phyloP scores from a whole-genome alignment of 2,888 invertebrate genomes.

The Standfussiana lucernea region DNA sequence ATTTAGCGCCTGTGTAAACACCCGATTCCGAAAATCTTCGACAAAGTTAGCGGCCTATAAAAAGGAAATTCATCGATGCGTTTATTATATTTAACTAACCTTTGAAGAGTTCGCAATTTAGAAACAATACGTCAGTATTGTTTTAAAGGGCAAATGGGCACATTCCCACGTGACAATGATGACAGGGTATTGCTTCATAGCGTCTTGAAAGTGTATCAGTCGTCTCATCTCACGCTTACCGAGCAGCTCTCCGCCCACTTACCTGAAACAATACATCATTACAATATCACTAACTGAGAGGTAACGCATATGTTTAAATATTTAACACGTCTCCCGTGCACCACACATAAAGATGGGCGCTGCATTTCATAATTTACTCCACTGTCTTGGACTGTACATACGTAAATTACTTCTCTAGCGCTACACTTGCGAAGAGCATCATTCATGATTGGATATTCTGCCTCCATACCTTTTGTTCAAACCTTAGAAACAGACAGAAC shows the following conservation, averaged over 20 bases:
- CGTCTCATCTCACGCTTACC: slow-evolving; percentile 80
- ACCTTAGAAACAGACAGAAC: background rate
- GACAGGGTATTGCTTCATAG: slow-evolving; percentile 81
- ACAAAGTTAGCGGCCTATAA: slow-evolving; percentile 56
- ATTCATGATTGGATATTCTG: background rate
- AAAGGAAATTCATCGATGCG: slow-evolving; percentile 54
- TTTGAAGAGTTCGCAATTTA: slow-evolving; percentile 56
- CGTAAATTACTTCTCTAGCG: background rate
- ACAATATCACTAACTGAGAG: slow-evolving; percentile 85
- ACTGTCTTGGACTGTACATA: background rate
- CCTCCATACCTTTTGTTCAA: too few relatives aligned
- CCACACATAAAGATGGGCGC: slow-evolving; percentile 32
- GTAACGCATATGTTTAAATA: slow-evolving; percentile 79
- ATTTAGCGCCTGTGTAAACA: slow-evolving; percentile 79
- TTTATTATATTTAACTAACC: slow-evolving; percentile 61
- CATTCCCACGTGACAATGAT: slow-evolving; percentile 71
- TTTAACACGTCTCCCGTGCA: slow-evolving; percentile 68
- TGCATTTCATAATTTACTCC: slow-evolving; percentile 17
- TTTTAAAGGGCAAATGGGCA: slow-evolving; percentile 70
- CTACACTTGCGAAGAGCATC: background rate
- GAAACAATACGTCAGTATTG: slow-evolving; percentile 20
- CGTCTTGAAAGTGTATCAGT: slow-evolving; percentile 80
- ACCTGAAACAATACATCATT: slow-evolving; percentile 91
- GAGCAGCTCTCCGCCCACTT: slow-evolving; percentile 83
- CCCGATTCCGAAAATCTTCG: slow-evolving; percentile 67